Evolutionary conservation across 2,797 vertebrate species (phyloP).

Genomic region (Thunnus albacares): DNA sequence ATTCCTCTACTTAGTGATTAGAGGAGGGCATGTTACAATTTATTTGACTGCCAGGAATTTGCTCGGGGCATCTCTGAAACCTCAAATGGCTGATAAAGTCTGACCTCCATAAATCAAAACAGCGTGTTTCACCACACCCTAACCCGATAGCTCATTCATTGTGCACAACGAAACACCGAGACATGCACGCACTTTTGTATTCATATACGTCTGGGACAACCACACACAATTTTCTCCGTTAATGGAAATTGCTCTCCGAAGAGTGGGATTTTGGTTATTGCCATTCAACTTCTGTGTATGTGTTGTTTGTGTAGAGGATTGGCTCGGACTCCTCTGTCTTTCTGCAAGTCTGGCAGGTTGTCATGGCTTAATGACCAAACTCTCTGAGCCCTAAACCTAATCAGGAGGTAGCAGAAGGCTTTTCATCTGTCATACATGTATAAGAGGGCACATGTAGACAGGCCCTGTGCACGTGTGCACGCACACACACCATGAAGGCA

Average conservation of each 20-base stretch:
- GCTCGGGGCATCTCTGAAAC: constrained; percentile 55
- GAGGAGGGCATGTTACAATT: constrained; percentile 57
- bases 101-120: constrained; percentile 72
- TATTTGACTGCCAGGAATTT: constrained; percentile 75
- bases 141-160: neutral
- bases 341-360: constrained; percentile 52
- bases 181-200: neutral
- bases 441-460: constrained; percentile 13
- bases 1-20: constrained; percentile 59
- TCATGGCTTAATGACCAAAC: constrained; percentile 35
- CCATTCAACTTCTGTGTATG: constrained; percentile 1
- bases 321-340: constrained; percentile 18
- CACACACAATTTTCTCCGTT: constrained; percentile 6
- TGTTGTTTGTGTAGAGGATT: constrained; percentile 27
- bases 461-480: neutral
- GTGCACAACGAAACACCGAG: neutral
- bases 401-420: constrained; percentile 44
- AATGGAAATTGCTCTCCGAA: constrained; percentile 1
- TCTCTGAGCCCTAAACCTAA: constrained; percentile 41
- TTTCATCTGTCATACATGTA: constrained; percentile 26
- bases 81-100: constrained; percentile 50
- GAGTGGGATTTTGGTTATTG: neutral
- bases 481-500: constrained; percentile 26
- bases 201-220: constrained; percentile 17
- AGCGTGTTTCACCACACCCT: constrained; percentile 22